phyloP scores from a whole-genome alignment of 2,888 invertebrate genomes.

The Entomobrya multifasciata region DNA sequence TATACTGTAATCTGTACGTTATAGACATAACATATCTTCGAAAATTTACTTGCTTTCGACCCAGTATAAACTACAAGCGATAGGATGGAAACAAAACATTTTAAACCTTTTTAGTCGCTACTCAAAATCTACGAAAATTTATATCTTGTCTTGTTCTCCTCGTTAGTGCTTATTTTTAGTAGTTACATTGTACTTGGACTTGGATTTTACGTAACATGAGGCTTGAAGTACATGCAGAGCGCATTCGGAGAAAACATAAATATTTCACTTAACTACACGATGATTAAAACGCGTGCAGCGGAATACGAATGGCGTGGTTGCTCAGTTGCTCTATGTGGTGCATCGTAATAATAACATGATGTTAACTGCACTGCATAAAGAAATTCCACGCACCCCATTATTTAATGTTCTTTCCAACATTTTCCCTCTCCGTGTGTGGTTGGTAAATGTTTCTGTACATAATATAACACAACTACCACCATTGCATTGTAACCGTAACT shows the following conservation, averaged over 20 bases:
- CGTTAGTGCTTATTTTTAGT: background rate
- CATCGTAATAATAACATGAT: constrained; percentile 65
- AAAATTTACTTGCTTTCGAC: no score
- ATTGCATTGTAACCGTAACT: background rate
- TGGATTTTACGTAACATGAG: background rate
- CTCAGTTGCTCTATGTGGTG: constrained; percentile 15
- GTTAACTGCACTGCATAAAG: constrained; percentile 49
- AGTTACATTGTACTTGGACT: background rate
- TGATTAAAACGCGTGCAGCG: constrained; percentile 53
- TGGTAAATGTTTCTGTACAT: background rate
- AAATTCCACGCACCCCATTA: constrained; percentile 61
- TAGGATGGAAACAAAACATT: no score
- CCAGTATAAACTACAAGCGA: no score
- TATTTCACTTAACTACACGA: constrained; percentile 65
- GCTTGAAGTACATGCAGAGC: background rate
- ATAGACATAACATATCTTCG: no score
- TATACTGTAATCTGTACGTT: no score
- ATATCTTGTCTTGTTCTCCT: background rate
- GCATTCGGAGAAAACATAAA: constrained; percentile 51
- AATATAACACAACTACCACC: background rate
- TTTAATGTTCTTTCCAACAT: constrained; percentile 36
- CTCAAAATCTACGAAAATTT: constrained; percentile 34
- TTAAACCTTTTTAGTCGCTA: background rate
- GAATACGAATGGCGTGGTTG: constrained; percentile 14
- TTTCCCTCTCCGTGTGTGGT: constrained; percentile 1